Percentiles rank a stretch among this genome's conserved stretches.
Conservation (phyloP, 1,140 invertebrate genomes). For the Drosophila orena region DNA sequence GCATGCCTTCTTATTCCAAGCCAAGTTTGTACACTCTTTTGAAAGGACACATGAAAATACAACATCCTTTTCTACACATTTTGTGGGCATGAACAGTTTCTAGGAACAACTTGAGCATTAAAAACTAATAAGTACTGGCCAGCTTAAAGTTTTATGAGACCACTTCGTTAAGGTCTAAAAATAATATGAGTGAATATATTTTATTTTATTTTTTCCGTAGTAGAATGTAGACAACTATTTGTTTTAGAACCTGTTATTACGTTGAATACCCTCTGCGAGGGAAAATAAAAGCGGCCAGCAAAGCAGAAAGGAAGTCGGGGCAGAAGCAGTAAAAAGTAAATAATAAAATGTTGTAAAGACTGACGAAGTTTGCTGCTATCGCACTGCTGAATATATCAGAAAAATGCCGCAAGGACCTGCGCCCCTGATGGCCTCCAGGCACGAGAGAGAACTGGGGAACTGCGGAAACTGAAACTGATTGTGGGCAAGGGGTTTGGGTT, state of each 20-base stretch:
- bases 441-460: slow-evolving; percentile 45
- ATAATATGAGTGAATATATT: too few species aligned
- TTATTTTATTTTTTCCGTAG: too few species aligned
- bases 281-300: slow-evolving; percentile 3
- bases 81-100: neutral
- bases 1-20: neutral
- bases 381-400: slow-evolving; percentile 53
- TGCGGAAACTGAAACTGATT: slow-evolving; percentile 5
- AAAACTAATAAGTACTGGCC: too few species aligned
- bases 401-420: slow-evolving; percentile 56
- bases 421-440: slow-evolving; percentile 49
- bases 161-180: too few species aligned
- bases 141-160: too few species aligned
- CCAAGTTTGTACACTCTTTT: slow-evolving; percentile 9
- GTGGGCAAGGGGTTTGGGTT: slow-evolving; percentile 29
- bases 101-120: too few species aligned
- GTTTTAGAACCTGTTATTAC: neutral
- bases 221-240: too few species aligned
- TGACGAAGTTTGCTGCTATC: slow-evolving; percentile 47
- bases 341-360: slow-evolving; percentile 69
- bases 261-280: neutral
- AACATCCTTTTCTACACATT: neutral
- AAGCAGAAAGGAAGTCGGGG: slow-evolving; percentile 20
- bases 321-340: slow-evolving; percentile 66
- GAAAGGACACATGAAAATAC: neutral